Evolutionary conservation across 2,888 invertebrate genomes (phyloP).

Genomic region (Cephus pygmeus): DNA sequence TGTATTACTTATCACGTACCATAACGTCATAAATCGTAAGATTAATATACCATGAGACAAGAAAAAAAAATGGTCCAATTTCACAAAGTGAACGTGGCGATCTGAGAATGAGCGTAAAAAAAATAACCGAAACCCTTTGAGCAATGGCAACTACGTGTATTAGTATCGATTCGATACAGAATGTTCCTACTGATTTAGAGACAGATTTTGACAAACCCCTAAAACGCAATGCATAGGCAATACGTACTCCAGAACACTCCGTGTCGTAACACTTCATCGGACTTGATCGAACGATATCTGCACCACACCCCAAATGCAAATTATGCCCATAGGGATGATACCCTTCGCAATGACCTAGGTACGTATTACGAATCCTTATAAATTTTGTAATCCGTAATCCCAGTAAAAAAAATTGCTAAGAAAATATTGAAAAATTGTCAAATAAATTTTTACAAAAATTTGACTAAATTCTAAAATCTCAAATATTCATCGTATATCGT

Average conservation of each 20-base stretch:
- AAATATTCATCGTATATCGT: neutral
- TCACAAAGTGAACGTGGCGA: neutral
- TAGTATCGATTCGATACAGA: slow-evolving; percentile 38
- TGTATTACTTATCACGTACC: neutral
- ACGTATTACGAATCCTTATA: neutral
- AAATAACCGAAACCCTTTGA: slow-evolving; percentile 17
- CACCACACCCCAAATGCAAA: neutral
- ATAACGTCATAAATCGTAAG: neutral
- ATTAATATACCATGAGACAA: neutral
- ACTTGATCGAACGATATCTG: slow-evolving; percentile 13
- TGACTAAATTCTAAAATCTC: neutral
- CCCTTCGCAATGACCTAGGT: neutral
- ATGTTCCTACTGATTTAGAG: slow-evolving; percentile 26
- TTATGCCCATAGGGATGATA: neutral
- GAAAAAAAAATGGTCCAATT: neutral
- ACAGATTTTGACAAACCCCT: slow-evolving; percentile 12
- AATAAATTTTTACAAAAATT: neutral
- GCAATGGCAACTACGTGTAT: slow-evolving; percentile 9
- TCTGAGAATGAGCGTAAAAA: neutral
- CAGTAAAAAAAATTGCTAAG: neutral
- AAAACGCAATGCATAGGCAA: slow-evolving; percentile 9
- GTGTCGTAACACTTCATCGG: slow-evolving; percentile 20
- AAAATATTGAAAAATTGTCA: neutral
- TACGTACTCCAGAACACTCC: neutral
- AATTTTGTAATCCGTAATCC: neutral